Percentiles rank a stretch among this genome's conserved stretches.
Conservation (phyloP, 2,888 invertebrate species). For the Bombyx huttoni region DNA sequence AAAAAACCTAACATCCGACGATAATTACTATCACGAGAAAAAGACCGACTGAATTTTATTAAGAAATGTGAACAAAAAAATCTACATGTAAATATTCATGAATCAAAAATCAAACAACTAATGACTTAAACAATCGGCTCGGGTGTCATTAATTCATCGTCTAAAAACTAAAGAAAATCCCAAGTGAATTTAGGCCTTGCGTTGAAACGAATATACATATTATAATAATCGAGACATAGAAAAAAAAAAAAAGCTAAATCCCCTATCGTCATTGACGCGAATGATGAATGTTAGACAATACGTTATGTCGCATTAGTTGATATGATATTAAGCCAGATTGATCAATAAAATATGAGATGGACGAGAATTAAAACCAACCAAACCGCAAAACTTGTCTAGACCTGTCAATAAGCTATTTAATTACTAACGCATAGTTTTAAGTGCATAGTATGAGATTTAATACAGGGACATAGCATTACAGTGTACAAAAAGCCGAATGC, state of each 20-base stretch:
- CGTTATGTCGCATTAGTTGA: slow-evolving; percentile 46
- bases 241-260: slow-evolving; percentile 39
- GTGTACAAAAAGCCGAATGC: not conserved
- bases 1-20: not conserved
- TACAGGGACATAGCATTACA: not conserved
- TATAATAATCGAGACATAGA: not conserved
- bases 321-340: slow-evolving; percentile 37
- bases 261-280: slow-evolving; percentile 40
- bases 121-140: slow-evolving; percentile 5
- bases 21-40: not conserved
- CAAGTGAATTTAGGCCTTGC: not conserved
- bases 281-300: slow-evolving; percentile 57
- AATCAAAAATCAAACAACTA: slow-evolving; percentile 2
- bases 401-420: slow-evolving; percentile 15
- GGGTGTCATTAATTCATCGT: slow-evolving; percentile 31
- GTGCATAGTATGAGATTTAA: not conserved
- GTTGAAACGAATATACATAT: not conserved
- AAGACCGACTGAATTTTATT: not conserved
- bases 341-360: slow-evolving; percentile 26
- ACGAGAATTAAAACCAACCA: slow-evolving; percentile 39
- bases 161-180: slow-evolving; percentile 23
- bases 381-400: slow-evolving; percentile 39
- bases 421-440: not conserved
- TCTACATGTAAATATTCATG: not conserved
- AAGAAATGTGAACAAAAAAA: not conserved